Base-by-base conservation (phyloP, 2,113 vertebrate species). In the Odobenus rosmarus region DNA sequence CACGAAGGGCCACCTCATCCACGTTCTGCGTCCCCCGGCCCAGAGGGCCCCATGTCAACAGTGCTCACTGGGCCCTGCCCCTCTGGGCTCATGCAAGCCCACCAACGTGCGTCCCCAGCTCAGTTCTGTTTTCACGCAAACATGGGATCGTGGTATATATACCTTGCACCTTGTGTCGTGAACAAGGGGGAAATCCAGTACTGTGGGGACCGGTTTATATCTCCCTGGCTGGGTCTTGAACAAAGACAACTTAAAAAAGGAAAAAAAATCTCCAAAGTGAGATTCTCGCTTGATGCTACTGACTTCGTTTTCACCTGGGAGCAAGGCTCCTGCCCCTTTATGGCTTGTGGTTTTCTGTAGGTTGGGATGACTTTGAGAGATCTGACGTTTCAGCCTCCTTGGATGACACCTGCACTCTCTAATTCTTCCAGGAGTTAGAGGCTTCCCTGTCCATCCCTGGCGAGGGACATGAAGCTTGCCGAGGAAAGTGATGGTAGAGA, bases 21-120 rank as follows among this genome's bases (percentile, higher is more conserved):
- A 7, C 5, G 1, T 4, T 76, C 3, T 8, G 26, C 2, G 0
- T 8, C 16, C 46, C 36, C 4, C 6, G 36, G 0, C 26, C 4
- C 33, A 12, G 67, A 16, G 7, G 31, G 36, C 69, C 80, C 51
- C 16, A 55, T 12, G 10, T 24, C 8, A 6, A 15, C 36, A 7
- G 64, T 6, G n/a, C 18, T 21, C 2, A 15, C 18, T 1, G 26
- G 53, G 62, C 15, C 23, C 69, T 15, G 19, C 19, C 3, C 10
- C n/a, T 28, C 69, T 36, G 14, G 3, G 8, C 7, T 2, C 8
- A 1, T 4, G 9, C 14, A 13, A 24, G n/a, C 72, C 28, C 21
- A 0, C 0, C 0, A 4, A 2, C 1, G 2, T 0, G 14, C 4
- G 0, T 23, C 23, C 46, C n/a, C 5, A 1, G 74, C 7, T 14